Conservation (phyloP, 2,113 vertebrate genomes). For the Parus major region DNA sequence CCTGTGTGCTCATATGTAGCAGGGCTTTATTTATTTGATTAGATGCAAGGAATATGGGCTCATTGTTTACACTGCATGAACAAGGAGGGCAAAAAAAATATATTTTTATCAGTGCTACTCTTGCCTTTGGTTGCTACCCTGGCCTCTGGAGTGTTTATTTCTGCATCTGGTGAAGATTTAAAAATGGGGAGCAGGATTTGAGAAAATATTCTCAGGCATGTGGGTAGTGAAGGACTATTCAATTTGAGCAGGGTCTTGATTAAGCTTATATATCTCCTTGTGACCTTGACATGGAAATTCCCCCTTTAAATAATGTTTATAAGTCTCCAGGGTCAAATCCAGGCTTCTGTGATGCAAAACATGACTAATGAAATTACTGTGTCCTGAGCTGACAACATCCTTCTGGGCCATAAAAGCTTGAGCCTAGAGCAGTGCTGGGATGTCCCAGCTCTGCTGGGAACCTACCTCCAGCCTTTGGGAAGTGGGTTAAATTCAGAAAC, state of each 20-base stretch:
- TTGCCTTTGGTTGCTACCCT: not conserved
- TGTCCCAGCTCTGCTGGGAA: not conserved
- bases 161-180: not conserved
- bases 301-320: conserved; percentile 14
- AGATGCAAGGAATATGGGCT: not conserved
- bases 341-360: conserved; percentile 12
- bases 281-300: conserved; percentile 9
- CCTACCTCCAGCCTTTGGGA: not conserved
- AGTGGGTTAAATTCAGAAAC: not conserved
- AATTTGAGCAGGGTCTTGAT: not conserved
- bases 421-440: not conserved
- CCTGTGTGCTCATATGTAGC: not conserved
- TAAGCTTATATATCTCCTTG: not conserved
- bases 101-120: not conserved
- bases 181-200: not conserved
- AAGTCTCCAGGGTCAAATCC: conserved; percentile 23
- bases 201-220: not conserved
- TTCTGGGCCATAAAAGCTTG: not conserved
- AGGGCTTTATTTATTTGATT: conserved; percentile 2
- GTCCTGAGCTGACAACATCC: not conserved
- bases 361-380: not conserved
- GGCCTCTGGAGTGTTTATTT: not conserved
- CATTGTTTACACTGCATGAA: not conserved
- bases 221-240: not conserved
- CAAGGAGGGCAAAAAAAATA: not conserved